phyloP scores from a whole-genome alignment of 2,113 vertebrate genomes.

The Leuciscus idus region DNA sequence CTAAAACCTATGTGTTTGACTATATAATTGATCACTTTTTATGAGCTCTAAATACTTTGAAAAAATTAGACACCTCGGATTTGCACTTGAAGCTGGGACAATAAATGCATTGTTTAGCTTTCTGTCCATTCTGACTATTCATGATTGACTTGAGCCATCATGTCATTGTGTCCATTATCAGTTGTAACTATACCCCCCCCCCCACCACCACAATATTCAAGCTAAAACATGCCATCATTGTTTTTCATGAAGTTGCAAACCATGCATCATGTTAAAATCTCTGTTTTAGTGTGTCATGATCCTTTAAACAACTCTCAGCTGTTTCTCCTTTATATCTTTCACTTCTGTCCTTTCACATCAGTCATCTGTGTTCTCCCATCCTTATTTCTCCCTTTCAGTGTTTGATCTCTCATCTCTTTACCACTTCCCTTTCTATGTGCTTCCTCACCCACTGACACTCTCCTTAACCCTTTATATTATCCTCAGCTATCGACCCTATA shows the following conservation, averaged over 20 bases:
- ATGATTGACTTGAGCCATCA: not conserved
- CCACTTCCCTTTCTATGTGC: not conserved
- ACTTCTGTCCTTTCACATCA: not conserved
- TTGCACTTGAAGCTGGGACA: not conserved
- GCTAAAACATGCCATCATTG: not conserved
- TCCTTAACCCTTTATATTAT: not conserved
- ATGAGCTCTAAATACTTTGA: too few relatives aligned
- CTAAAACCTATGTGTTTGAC: too few relatives aligned
- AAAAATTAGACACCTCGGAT: not conserved
- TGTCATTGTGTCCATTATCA: not conserved
- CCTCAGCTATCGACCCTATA: not conserved
- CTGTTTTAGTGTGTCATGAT: not conserved
- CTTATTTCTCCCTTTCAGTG: not conserved
- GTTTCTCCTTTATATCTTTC: not conserved
- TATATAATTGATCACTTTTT: too few relatives aligned
- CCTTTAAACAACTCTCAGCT: not conserved
- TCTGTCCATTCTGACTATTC: not conserved
- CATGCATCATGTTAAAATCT: not conserved
- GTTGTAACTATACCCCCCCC: not conserved
- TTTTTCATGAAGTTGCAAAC: not conserved
- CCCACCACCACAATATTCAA: not conserved
- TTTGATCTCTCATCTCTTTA: not conserved
- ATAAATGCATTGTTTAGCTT: not conserved
- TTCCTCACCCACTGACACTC: not conserved
- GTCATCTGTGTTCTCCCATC: not conserved